Base-by-base conservation (phyloP, 1,140 invertebrate species). In the Trachelipus rathkii region DNA sequence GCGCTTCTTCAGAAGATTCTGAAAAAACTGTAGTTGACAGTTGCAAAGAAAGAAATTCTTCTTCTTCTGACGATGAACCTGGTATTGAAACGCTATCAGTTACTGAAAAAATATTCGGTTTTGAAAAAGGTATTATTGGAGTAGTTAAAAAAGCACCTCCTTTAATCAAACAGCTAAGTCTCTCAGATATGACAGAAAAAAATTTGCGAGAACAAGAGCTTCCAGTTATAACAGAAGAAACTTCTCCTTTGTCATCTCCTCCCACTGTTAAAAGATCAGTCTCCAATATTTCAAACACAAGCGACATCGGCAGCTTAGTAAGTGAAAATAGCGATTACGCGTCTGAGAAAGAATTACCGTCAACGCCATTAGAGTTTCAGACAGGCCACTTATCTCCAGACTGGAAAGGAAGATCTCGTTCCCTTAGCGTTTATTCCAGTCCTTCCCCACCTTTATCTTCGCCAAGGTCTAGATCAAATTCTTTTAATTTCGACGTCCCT, bases 371-470 rank as follows among this genome's bases (percentile, higher is more conserved):
- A n/a, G 24, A 24, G 10, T 21, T 15, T 7, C 66, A 21, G 45
- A 73, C 44, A 21, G 23, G n/a, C 46, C 74, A 0, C 60, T 71
- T 9, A 60, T 24, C 46, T 71, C 73, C 19, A 53, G 72, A 24
- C 7, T 73, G 44, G 76, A 81, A 75, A 68, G 75, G 74, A 21
- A 60, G 82, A 44, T 77, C 79, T 5, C 73, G 79, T 10, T 82
- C 79, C 9, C 50, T 78, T 66, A 82, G 80, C 76, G 76, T 81
- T 74, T 82, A 83, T 67, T 73, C 79, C 6, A 74, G 77, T 19
- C 72, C 78, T 11, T 60, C 78, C 5, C 77, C 72, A 10, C 75
- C 77, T 46, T 76, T 81, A 10, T 74, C 77, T 8, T 74, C 77
- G 72, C 75, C 75, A 15, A 70, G 77, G 6, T 78, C 75, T 33